Evolutionary conservation across 2,888 invertebrate species (phyloP).

Genomic region (Oligia latruncula): DNA sequence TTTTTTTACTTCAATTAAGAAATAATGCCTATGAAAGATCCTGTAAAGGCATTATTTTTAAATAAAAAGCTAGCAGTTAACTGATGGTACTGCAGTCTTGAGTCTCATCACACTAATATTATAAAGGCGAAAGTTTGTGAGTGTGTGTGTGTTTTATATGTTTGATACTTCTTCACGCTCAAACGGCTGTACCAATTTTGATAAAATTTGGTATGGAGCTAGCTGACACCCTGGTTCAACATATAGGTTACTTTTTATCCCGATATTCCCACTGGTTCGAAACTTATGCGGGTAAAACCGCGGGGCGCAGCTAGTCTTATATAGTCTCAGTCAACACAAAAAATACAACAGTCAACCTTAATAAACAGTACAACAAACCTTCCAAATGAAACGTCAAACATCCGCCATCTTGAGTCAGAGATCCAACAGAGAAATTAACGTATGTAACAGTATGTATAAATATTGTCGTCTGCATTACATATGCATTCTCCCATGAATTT

Average conservation of each 20-base stretch:
- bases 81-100: not conserved
- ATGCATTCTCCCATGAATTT: slow-evolving; percentile 68
- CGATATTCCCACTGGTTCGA: too few species aligned
- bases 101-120: not conserved
- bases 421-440: slow-evolving; percentile 60
- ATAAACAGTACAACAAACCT: slow-evolving; percentile 5
- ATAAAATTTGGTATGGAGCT: too few species aligned
- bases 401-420: slow-evolving; percentile 55
- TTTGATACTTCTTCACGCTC: too few species aligned
- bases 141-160: too few species aligned
- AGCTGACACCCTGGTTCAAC: too few species aligned
- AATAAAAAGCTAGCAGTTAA: not conserved
- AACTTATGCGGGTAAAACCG: too few species aligned
- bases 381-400: slow-evolving; percentile 34
- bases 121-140: too few species aligned
- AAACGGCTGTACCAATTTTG: too few species aligned
- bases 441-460: slow-evolving; percentile 60
- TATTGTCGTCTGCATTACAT: slow-evolving; percentile 65
- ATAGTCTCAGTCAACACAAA: too few species aligned
- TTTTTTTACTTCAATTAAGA: not conserved
- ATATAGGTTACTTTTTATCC: too few species aligned
- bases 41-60: too few species aligned
- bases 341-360: not conserved
- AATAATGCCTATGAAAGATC: not conserved
- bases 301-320: too few species aligned